Percentiles rank a stretch among this genome's conserved stretches.
Evolutionary conservation across 2,888 invertebrate genomes (phyloP).

Genomic region (Stenolophus ochropezus): DNA sequence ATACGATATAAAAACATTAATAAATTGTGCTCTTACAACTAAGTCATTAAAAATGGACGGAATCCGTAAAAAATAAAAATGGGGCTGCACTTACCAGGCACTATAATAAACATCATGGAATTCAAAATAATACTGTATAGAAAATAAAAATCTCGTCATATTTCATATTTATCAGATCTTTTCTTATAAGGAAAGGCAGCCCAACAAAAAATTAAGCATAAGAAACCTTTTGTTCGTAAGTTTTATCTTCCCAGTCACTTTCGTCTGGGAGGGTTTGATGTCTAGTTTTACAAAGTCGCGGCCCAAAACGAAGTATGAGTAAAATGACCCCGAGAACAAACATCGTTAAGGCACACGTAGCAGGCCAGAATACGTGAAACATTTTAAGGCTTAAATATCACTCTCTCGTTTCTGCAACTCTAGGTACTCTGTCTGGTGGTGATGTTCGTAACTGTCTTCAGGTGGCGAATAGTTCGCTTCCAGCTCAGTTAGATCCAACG

Average conservation of each 20-base stretch:
- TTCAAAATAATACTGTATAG: too few species aligned
- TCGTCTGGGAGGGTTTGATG: constrained; percentile 81
- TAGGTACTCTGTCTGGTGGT: constrained; percentile 73
- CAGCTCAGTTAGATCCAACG: constrained; percentile 86
- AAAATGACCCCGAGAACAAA: constrained; percentile 84
- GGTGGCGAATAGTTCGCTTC: constrained; percentile 75
- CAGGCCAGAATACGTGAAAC: constrained; percentile 86
- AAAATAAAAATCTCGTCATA: too few species aligned
- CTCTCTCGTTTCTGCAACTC: constrained; percentile 87
- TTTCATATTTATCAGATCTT: not conserved
- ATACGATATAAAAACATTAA: not conserved
- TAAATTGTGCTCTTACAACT: constrained; percentile 23
- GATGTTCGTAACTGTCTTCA: constrained; percentile 65
- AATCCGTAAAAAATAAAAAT: too few species aligned
- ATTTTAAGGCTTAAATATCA: constrained; percentile 78
- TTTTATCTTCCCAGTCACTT: constrained; percentile 80
- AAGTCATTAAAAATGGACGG: constrained; percentile 41
- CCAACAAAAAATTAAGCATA: constrained; percentile 72
- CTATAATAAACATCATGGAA: too few species aligned
- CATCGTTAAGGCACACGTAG: constrained; percentile 82
- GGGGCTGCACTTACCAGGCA: too few species aligned
- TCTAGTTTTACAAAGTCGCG: constrained; percentile 81
- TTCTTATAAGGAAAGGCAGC: not conserved
- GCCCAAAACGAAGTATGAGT: constrained; percentile 84
- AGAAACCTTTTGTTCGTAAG: constrained; percentile 80